phyloP scores from a whole-genome alignment of 2,888 invertebrate genomes.

The Leptothorax acervorum region DNA sequence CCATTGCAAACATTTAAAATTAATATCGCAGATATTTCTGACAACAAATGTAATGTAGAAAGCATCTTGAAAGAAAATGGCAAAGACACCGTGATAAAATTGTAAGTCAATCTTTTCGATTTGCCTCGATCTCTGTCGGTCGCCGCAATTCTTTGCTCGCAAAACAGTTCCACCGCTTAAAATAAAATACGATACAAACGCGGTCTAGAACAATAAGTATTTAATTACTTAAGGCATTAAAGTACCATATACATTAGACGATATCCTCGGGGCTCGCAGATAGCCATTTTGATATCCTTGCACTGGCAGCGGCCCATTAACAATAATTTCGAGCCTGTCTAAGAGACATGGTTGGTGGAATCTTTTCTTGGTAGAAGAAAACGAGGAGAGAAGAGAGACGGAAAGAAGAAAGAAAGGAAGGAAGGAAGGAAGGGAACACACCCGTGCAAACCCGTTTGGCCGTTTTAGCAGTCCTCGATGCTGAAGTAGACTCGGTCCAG shows the following conservation, averaged over 20 bases:
- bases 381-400: conserved; percentile 58
- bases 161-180: background rate
- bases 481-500: conserved; percentile 76
- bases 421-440: conserved; percentile 68
- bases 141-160: background rate
- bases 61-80: background rate
- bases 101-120: background rate
- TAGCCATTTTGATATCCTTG: conserved; percentile 50
- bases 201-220: conserved; percentile 57
- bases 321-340: conserved; percentile 70
- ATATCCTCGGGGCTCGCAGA: conserved; percentile 53
- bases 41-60: background rate
- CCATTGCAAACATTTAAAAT: background rate
- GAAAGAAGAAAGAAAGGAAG: conserved; percentile 51
- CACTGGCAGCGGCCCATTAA: conserved; percentile 67
- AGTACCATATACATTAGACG: conserved; percentile 58
- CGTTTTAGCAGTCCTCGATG: conserved; percentile 77
- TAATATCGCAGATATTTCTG: background rate
- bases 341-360: conserved; percentile 63
- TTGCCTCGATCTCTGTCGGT: conserved; percentile 1
- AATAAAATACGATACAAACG: conserved; percentile 9
- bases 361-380: conserved; percentile 73
- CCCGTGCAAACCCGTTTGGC: conserved; percentile 83
- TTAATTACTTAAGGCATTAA: conserved; percentile 65
- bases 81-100: background rate